Percentiles rank a stretch among this genome's conserved stretches.
These are phyloP conservation scores for Urocyon cinereoargenteus DNA, from an alignment of 2,797 vertebrate genomes.

Conservation along the genomic window DNA sequence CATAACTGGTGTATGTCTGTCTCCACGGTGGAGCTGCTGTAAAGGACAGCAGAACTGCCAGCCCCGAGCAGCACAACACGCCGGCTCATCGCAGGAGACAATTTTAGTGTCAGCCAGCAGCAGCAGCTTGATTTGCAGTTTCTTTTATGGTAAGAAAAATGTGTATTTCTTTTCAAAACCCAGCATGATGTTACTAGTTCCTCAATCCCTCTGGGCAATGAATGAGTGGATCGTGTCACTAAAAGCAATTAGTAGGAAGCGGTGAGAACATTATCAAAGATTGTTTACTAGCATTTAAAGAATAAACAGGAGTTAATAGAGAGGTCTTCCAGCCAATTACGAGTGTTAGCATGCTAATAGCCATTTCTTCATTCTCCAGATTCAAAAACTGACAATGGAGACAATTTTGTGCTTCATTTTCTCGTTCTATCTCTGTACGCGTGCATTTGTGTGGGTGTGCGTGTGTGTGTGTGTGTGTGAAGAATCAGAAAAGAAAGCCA, in stretches of 20 bases:
- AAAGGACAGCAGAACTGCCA: too few relatives aligned
- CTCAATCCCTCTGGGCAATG: constrained; percentile 65
- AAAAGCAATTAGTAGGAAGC: constrained; percentile 49
- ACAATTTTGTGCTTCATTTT: background rate
- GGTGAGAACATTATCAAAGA: constrained; percentile 54
- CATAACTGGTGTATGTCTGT: background rate
- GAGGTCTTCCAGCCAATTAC: constrained; percentile 50
- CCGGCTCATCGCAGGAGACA: background rate
- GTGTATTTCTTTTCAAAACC: constrained; percentile 63
- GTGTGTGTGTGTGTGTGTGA: background rate
- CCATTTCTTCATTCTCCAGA: background rate
- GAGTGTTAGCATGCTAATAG: background rate
- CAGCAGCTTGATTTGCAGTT: constrained; percentile 39
- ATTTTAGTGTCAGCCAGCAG: background rate
- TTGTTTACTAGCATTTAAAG: constrained; percentile 44
- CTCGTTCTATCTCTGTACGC: background rate
- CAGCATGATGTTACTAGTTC: background rate
- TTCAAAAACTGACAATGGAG: constrained; percentile 46
- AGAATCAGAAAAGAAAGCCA: constrained; percentile 18
- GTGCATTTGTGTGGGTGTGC: background rate
- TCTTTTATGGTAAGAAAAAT: constrained; percentile 62
- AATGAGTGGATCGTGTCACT: constrained; percentile 55
- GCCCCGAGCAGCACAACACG: background rate
- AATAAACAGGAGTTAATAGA: constrained; percentile 36
- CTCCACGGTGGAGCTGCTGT: background rate